A percentile compares a stretch with the other conserved stretches of the same genome.
phyloP scores from a whole-genome alignment of 2,797 vertebrate genomes.

The Enteromius paludinosus region DNA sequence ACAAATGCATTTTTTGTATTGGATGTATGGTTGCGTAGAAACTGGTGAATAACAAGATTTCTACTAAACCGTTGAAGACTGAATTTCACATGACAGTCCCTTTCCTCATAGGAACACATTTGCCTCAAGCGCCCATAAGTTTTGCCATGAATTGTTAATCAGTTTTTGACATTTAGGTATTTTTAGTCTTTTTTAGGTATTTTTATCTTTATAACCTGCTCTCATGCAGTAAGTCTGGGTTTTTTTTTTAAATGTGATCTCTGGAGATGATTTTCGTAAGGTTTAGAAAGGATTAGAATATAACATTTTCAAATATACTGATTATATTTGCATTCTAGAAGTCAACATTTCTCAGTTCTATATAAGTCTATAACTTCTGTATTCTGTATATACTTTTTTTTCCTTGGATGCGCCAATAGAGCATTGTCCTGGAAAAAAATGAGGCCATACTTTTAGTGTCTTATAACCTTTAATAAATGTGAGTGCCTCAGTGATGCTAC shows the following conservation, averaged over 20 bases:
- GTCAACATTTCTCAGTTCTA: neutral
- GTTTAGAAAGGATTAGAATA: neutral
- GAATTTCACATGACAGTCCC: neutral
- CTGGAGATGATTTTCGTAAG: neutral
- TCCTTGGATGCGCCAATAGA: neutral
- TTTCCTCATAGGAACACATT: neutral
- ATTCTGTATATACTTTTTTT: neutral
- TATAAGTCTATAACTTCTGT: neutral
- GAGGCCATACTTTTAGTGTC: neutral
- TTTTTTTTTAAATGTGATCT: neutral
- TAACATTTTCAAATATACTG: neutral
- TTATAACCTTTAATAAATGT: slow-evolving; percentile 35
- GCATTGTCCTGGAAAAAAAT: slow-evolving; percentile 5
- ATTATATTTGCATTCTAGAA: neutral
- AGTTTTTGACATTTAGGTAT: neutral
- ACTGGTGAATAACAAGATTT: neutral
- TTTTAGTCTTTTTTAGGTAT: neutral
- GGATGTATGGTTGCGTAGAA: neutral
- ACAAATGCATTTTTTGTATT: neutral
- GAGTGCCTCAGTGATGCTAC: slow-evolving; percentile 16
- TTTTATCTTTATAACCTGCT: neutral
- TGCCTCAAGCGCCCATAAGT: neutral
- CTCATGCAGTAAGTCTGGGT: neutral
- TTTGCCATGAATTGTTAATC: neutral
- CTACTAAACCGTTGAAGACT: neutral